phyloP scores from a whole-genome alignment of 1,140 invertebrate species.

The Galleria mellonella region DNA sequence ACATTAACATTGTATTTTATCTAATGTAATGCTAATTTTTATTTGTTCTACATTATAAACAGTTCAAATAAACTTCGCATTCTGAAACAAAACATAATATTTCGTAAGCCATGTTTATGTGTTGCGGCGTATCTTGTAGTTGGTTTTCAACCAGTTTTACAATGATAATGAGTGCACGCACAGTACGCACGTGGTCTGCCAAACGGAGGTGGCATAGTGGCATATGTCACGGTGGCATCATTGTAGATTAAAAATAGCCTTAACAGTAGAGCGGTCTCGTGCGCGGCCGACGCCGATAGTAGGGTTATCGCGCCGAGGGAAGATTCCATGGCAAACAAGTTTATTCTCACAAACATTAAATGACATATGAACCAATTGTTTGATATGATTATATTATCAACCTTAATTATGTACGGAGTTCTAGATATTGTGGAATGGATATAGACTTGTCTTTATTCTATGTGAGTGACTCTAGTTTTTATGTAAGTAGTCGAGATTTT shows the following conservation, averaged over 20 bases:
- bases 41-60: no score
- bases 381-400: no score
- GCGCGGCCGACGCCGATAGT: constrained; percentile 41
- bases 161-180: neutral
- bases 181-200: constrained; percentile 33
- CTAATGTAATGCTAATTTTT: no score
- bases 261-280: constrained; percentile 31
- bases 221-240: constrained; percentile 36
- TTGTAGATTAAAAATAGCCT: constrained; percentile 42
- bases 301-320: constrained; percentile 53
- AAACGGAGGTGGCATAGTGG: constrained; percentile 29
- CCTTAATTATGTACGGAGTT: neutral
- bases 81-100: neutral
- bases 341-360: neutral
- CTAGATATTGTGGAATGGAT: neutral
- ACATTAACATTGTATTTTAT: no score
- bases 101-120: neutral
- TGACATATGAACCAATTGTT: constrained; percentile 1
- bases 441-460: neutral
- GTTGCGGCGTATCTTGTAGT: no score
- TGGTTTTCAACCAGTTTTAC: neutral
- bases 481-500: neutral
- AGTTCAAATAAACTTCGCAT: neutral
- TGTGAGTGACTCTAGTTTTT: neutral
- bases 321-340: constrained; percentile 65